Conservation (phyloP, 2,113 vertebrate species). For the Rhinolophus sinicus region DNA sequence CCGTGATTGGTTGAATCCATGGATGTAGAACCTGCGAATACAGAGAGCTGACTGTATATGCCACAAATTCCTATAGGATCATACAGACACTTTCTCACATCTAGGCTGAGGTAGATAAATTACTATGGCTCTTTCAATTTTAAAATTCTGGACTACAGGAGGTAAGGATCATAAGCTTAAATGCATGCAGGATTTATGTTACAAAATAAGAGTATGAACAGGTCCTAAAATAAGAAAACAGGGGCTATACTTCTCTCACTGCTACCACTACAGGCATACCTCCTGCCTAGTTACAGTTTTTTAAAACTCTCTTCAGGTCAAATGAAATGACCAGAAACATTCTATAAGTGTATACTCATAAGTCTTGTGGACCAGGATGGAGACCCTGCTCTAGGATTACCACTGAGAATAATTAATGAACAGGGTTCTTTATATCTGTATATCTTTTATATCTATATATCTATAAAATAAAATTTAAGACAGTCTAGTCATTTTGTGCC, state of each 20-base stretch:
- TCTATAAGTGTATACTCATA: background rate
- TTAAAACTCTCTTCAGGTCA: background rate
- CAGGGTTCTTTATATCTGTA: too few relatives aligned
- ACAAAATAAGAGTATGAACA: background rate
- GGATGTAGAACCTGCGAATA: background rate
- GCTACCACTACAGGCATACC: rapidly evolving
- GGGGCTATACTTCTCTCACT: rapidly evolving
- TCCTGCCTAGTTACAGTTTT: background rate
- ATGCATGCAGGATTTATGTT: background rate
- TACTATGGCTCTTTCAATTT: background rate
- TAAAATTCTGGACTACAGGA: background rate
- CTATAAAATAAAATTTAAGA: conserved; percentile 1
- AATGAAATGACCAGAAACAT: background rate
- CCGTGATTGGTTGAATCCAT: background rate
- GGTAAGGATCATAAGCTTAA: background rate
- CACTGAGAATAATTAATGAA: background rate
- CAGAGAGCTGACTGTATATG: background rate
- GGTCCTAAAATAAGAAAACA: background rate
- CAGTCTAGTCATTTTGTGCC: background rate
- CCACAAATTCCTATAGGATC: background rate
- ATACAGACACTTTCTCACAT: background rate
- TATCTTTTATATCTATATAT: too few relatives aligned
- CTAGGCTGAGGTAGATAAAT: background rate
- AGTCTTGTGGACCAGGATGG: background rate
- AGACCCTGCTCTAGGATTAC: background rate